Conservation (phyloP, 2,797 vertebrate genomes). For the Amazonetta brasiliensis region DNA sequence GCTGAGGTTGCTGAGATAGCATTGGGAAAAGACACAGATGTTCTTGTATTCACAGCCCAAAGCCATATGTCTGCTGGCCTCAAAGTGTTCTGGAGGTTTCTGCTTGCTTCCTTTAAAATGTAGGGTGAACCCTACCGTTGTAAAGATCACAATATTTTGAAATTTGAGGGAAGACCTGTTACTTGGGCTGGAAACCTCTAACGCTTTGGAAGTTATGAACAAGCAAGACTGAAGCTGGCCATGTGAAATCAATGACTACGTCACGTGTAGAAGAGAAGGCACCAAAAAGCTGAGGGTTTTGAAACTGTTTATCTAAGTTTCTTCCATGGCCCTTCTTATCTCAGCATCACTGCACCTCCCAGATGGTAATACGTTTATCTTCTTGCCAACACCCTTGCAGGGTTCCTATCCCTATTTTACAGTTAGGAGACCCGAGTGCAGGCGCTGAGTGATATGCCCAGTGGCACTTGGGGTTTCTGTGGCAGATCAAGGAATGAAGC, state of each 20-base stretch:
- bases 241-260: not conserved
- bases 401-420: conserved; percentile 50
- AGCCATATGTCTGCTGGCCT: not conserved
- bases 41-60: not conserved
- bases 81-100: not conserved
- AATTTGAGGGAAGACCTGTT: not conserved
- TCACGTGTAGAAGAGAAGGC: not conserved
- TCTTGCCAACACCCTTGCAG: conserved; percentile 49
- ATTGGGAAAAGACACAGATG: not conserved
- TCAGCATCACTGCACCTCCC: conserved; percentile 22
- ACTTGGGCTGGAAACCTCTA: not conserved
- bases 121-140: not conserved
- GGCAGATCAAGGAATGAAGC: conserved; percentile 60
- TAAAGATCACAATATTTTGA: not conserved
- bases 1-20: rapidly evolving
- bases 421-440: conserved; percentile 50
- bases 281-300: conserved; percentile 38
- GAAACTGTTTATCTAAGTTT: conserved; percentile 52
- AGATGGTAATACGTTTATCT: conserved; percentile 31
- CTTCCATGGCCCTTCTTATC: conserved; percentile 43
- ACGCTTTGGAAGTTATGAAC: not conserved
- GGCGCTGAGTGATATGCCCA: conserved; percentile 52
- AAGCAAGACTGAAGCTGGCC: not conserved
- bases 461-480: conserved; percentile 62
- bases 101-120: not conserved